Base-by-base conservation (phyloP, 1,140 invertebrate species). In the Phortica variegata region DNA sequence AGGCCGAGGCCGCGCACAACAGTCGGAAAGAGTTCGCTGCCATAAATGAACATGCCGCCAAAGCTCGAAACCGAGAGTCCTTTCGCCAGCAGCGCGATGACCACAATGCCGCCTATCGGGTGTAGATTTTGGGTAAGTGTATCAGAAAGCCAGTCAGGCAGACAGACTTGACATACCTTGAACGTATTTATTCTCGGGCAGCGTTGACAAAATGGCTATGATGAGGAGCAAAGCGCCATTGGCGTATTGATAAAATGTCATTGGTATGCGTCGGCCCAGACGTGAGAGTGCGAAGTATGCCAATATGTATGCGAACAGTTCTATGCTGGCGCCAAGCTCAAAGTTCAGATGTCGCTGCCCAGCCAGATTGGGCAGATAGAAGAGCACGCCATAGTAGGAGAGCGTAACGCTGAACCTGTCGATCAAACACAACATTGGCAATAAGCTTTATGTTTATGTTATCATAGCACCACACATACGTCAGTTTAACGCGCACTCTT, bases 21-120 rank as follows among this genome's bases (percentile, higher is more conserved):
- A 9, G 44, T 46, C 19, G 44, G 44, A 46, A 46, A 37, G 7
- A 46, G 16, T 38, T 46, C 44, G 37, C 34, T 34, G 21, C 6
- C 5, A 46, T 38, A 46, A 12, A 38, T 37, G 12, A 23, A 46
- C 44, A 37, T 46, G 13, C 16, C 20, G 13, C 44, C 36, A 21
- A 36, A 46, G 23, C 44, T 46, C 2, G 32, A 37, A n/a, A 46
- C 32, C 7, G 34, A 32, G 8, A 46, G 12, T 21, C 34, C 44
- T 37, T 46, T 46, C 12, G 17, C 44, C 36, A 46, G 16, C 26
- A 38, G 19, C 23, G 19, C 19, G 13, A 37, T 23, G 2, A 36
- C 20, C 18, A 20, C 36, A 21, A 36, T 6, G 7, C 3, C 3
- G 13, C 7, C 6, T 42, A 15, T n/a, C n/a, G n/a, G n/a, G n/a